These are phyloP conservation scores for Julus scandinavius DNA, from an alignment of 2,888 invertebrate species.

Conservation along the genomic window DNA sequence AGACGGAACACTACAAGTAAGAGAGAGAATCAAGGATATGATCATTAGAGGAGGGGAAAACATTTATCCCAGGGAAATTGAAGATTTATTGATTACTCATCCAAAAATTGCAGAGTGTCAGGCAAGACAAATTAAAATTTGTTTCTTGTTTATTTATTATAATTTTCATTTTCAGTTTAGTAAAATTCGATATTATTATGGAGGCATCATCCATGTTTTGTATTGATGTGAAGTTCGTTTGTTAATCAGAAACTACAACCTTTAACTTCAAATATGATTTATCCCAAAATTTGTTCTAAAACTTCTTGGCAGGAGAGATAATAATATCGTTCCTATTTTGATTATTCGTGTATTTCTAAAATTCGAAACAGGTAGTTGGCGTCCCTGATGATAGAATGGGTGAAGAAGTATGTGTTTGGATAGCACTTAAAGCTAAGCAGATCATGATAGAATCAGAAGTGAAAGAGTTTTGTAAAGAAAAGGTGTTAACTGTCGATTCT, in stretches of 20 bases:
- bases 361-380: conserved; percentile 73
- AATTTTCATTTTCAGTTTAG: neutral
- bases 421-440: conserved; percentile 57
- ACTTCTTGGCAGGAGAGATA: neutral
- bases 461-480: conserved; percentile 73
- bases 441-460: conserved; percentile 63
- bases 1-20: conserved; percentile 68
- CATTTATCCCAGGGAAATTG: conserved; percentile 70
- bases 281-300: neutral
- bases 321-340: neutral
- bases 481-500: neutral
- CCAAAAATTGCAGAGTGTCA: conserved; percentile 68
- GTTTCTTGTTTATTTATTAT: neutral
- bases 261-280: neutral
- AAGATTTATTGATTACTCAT: conserved; percentile 68
- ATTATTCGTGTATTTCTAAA: neutral
- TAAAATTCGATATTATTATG: too few species aligned
- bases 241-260: too few species aligned
- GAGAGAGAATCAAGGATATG: conserved; percentile 70
- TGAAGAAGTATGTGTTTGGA: conserved; percentile 70
- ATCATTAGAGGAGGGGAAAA: conserved; percentile 71
- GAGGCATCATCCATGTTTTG: too few species aligned
- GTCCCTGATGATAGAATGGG: conserved; percentile 80
- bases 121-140: neutral
- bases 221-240: too few species aligned